Conservation (phyloP, 2,888 invertebrate genomes). For the Piscicola geometra region DNA sequence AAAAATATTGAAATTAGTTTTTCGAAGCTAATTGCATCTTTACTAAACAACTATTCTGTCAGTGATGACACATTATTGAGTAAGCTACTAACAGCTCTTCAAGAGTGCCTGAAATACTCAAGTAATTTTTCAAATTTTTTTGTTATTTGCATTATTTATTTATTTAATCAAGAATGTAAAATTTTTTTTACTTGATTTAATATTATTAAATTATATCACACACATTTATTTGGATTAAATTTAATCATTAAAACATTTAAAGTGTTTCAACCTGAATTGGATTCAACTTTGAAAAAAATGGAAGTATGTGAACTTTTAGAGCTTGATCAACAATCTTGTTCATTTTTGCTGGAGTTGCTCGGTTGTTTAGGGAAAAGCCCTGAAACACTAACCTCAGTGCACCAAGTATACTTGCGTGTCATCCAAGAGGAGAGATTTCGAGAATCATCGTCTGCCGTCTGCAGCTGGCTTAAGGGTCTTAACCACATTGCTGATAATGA, state of each 20-base stretch:
- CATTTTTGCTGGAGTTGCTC: neutral
- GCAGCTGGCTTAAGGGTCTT: neutral
- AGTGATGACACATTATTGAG: neutral
- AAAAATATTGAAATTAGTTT: neutral
- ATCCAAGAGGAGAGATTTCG: neutral
- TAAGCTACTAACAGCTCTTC: neutral
- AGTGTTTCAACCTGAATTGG: too few species aligned
- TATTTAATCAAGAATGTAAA: too few species aligned
- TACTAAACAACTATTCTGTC: neutral
- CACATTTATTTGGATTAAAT: too few species aligned
- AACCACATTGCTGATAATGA: neutral
- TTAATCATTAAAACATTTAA: too few species aligned
- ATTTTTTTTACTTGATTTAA: too few species aligned
- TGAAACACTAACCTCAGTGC: neutral
- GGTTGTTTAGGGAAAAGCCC: neutral
- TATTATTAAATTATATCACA: too few species aligned
- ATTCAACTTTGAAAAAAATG: too few species aligned
- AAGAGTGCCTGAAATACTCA: too few species aligned
- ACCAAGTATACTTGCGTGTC: neutral
- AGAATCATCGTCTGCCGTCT: neutral
- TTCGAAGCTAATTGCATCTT: neutral
- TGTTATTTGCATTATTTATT: too few species aligned
- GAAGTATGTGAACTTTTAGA: neutral
- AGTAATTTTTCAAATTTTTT: too few species aligned
- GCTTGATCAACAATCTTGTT: neutral